Conservation (phyloP, 2,888 invertebrate genomes). For the Pachymerium ferrugineum region DNA sequence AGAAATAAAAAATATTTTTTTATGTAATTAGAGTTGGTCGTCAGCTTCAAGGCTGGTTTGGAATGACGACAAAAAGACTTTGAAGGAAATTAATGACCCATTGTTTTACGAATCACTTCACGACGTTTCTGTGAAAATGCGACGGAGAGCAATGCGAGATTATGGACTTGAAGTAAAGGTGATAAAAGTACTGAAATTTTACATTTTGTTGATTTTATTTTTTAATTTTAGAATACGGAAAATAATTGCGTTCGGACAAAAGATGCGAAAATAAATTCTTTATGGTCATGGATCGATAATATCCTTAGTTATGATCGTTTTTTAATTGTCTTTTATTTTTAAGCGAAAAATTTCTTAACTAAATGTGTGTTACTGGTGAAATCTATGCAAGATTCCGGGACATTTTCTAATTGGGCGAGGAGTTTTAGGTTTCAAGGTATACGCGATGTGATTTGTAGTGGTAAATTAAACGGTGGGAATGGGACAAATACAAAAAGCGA, state of each 20-base stretch:
- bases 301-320: constrained; percentile 42
- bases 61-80: constrained; percentile 64
- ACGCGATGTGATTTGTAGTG: constrained; percentile 34
- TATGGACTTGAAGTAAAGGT: constrained; percentile 75
- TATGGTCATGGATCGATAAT: constrained; percentile 76
- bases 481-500: constrained; percentile 28
- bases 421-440: constrained; percentile 37
- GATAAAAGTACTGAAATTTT: too few species aligned
- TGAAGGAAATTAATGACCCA: constrained; percentile 56
- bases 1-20: neutral
- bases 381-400: constrained; percentile 36
- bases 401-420: constrained; percentile 19
- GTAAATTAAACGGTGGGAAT: constrained; percentile 25
- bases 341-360: neutral
- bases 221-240: neutral
- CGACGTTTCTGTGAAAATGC: constrained; percentile 70
- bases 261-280: constrained; percentile 65
- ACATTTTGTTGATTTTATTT: too few species aligned
- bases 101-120: constrained; percentile 54
- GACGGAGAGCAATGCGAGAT: constrained; percentile 62
- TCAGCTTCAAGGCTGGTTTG: constrained; percentile 65
- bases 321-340: neutral
- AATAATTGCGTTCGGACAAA: neutral
- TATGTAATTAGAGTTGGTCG: constrained; percentile 57
- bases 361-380: constrained; percentile 37